Conservation (phyloP, 2,888 invertebrate genomes). For the Yponomeuta plumbellus region DNA sequence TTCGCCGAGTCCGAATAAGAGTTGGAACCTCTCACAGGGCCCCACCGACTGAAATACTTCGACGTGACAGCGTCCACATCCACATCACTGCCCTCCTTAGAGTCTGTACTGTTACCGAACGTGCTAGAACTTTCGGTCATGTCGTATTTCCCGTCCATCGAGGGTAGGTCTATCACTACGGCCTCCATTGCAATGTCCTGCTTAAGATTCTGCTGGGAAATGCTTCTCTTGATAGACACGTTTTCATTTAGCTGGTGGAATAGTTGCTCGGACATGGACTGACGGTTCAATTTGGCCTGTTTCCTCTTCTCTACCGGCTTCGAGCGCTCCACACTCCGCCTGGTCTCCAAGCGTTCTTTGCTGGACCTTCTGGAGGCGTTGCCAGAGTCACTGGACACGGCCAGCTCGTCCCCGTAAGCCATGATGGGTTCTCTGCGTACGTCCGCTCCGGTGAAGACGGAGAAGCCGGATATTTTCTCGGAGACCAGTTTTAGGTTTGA, state of each 20-base stretch:
- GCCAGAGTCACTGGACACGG: neutral
- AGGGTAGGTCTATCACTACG: slow-evolving; percentile 60
- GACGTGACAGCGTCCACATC: slow-evolving; percentile 30
- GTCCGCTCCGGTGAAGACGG: slow-evolving; percentile 52
- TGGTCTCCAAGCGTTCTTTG: slow-evolving; percentile 30
- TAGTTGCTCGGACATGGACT: slow-evolving; percentile 53
- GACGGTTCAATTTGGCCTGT: slow-evolving; percentile 39
- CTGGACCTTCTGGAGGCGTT: neutral
- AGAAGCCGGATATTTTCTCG: slow-evolving; percentile 64
- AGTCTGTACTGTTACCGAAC: slow-evolving; percentile 29
- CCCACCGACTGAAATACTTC: slow-evolving; percentile 62
- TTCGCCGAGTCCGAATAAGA: slow-evolving; percentile 52
- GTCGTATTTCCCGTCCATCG: slow-evolving; percentile 41
- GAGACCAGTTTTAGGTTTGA: slow-evolving; percentile 62
- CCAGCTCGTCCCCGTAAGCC: slow-evolving; percentile 50
- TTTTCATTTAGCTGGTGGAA: slow-evolving; percentile 31
- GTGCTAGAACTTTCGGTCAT: slow-evolving; percentile 46
- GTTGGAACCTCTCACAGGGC: slow-evolving; percentile 69
- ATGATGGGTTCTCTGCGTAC: slow-evolving; percentile 55
- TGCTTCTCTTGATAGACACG: slow-evolving; percentile 44
- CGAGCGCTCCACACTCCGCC: slow-evolving; percentile 31
- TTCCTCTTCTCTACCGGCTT: slow-evolving; percentile 34
- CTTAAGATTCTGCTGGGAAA: slow-evolving; percentile 60
- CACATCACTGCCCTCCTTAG: slow-evolving; percentile 32
- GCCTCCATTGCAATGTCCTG: slow-evolving; percentile 62